phyloP scores from a whole-genome alignment of 2,888 invertebrate species.

The Coleophora deauratella region DNA sequence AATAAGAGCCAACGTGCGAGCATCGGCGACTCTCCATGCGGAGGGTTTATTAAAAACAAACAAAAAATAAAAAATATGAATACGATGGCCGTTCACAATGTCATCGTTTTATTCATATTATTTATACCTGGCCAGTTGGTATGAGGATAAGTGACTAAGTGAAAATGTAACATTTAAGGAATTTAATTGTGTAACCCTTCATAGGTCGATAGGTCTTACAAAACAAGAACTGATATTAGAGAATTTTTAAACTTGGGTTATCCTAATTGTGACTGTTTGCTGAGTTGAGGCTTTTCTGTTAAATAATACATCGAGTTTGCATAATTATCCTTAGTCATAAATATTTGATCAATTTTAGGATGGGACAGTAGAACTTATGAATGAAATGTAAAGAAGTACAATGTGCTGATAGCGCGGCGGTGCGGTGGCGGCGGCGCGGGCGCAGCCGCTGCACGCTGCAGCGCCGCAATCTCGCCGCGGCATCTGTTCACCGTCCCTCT shows the following conservation, averaged over 20 bases:
- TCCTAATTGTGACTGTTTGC: too few relatives aligned
- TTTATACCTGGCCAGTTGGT: constrained; percentile 18
- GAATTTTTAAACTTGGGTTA: too few relatives aligned
- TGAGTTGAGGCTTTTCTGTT: too few relatives aligned
- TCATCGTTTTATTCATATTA: constrained; percentile 55
- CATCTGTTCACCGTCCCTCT: constrained; percentile 48
- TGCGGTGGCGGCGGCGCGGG: constrained; percentile 28
- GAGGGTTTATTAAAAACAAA: constrained; percentile 65
- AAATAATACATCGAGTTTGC: too few relatives aligned
- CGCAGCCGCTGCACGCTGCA: constrained; percentile 5
- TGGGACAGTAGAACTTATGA: constrained; percentile 36
- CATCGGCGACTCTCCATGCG: constrained; percentile 66
- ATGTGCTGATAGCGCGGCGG: constrained; percentile 66
- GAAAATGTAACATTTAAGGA: too few relatives aligned
- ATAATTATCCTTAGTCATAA: too few relatives aligned
- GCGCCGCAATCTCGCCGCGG: constrained; percentile 56
- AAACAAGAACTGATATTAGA: too few relatives aligned
- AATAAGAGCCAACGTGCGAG: constrained; percentile 71
- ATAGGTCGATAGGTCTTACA: too few relatives aligned
- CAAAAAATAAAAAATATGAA: constrained; percentile 35
- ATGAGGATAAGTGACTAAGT: not conserved
- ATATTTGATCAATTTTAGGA: not conserved
- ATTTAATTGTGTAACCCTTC: too few relatives aligned
- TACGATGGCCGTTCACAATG: constrained; percentile 52
- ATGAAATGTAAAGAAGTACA: constrained; percentile 69